These are phyloP conservation scores for Typhlichthys eigenmanni DNA, from an alignment of 2,797 vertebrate species.

Conservation along the genomic window DNA sequence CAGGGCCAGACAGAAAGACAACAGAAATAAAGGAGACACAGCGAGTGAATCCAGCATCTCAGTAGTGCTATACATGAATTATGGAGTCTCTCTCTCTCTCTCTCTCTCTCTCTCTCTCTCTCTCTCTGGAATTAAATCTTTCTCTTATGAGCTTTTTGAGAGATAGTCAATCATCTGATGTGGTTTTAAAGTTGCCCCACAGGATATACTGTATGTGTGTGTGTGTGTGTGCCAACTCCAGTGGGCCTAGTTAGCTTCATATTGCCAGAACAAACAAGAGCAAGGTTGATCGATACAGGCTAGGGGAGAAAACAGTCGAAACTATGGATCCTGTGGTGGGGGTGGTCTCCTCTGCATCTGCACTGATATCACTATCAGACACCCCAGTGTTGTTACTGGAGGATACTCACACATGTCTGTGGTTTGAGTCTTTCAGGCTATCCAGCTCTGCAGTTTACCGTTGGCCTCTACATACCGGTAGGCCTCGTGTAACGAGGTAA, in stretches of 20 bases:
- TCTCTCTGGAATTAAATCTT: slow-evolving; percentile 23
- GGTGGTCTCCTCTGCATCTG: slow-evolving; percentile 1
- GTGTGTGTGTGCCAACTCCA: slow-evolving; percentile 9
- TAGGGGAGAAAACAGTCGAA: slow-evolving; percentile 42
- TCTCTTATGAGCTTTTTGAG: slow-evolving; percentile 36
- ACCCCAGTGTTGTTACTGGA: too few species aligned
- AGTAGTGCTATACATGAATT: slow-evolving; percentile 48
- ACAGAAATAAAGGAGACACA: slow-evolving; percentile 20
- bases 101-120: neutral
- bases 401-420: too few species aligned
- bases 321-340: slow-evolving; percentile 32
- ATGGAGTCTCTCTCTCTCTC: slow-evolving; percentile 37
- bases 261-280: slow-evolving; percentile 25
- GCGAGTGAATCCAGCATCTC: slow-evolving; percentile 24
- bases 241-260: slow-evolving; percentile 3
- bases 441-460: too few species aligned
- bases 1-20: slow-evolving; percentile 1
- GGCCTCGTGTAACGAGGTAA: neutral
- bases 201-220: slow-evolving; percentile 18
- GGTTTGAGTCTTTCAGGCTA: too few species aligned
- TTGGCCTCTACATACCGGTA: neutral
- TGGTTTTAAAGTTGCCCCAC: slow-evolving; percentile 34
- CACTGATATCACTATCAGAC: neutral
- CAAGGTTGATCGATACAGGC: slow-evolving; percentile 40
- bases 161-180: slow-evolving; percentile 38